phyloP scores from a whole-genome alignment of 2,113 vertebrate species.

The Ptyas mucosa region DNA sequence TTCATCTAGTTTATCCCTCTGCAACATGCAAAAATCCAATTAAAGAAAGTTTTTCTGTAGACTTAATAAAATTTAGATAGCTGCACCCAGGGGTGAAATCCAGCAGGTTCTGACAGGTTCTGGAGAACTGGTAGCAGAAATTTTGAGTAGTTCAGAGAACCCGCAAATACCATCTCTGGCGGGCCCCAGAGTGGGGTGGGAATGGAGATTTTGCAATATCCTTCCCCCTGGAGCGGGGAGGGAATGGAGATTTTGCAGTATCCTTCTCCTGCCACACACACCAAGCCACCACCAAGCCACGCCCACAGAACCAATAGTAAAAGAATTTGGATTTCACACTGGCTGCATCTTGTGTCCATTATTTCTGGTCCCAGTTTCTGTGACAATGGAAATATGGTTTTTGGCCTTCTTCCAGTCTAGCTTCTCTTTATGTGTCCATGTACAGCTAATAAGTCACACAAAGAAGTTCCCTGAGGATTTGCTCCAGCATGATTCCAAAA shows the following conservation, averaged over 20 bases:
- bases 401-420: background rate
- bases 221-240: too few relatives aligned
- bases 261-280: too few relatives aligned
- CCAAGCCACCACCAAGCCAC: too few relatives aligned
- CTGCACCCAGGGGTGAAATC: background rate
- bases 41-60: background rate
- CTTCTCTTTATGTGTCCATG: background rate
- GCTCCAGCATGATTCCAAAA: background rate
- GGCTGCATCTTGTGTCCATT: background rate
- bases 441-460: background rate
- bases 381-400: background rate
- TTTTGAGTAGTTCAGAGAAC: too few relatives aligned
- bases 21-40: background rate
- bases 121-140: too few relatives aligned
- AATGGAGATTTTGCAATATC: too few relatives aligned
- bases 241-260: too few relatives aligned
- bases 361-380: background rate
- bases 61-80: background rate
- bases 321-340: too few relatives aligned
- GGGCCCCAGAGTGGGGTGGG: too few relatives aligned
- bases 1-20: background rate
- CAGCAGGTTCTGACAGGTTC: too few relatives aligned
- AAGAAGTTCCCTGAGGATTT: background rate
- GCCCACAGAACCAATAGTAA: too few relatives aligned
- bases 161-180: too few relatives aligned